These are phyloP conservation scores for Margaritifera margaritifera DNA, from an alignment of 2,888 invertebrate genomes.

Conservation along the genomic window DNA sequence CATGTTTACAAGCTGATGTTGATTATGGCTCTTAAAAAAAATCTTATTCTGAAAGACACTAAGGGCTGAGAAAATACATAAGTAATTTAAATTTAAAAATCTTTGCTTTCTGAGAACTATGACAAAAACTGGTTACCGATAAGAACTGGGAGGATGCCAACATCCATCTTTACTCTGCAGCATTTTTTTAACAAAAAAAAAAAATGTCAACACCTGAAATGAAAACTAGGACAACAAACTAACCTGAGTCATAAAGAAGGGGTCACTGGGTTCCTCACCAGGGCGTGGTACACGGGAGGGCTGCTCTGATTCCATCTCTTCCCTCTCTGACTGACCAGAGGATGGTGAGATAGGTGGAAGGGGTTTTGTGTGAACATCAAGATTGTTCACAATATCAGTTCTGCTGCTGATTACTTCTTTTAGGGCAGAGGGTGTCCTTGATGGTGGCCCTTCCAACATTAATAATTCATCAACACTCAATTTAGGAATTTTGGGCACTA, in stretches of 20 bases:
- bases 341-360: conserved; percentile 40
- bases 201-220: not conserved
- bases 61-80: too few relatives aligned
- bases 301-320: not conserved
- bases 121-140: too few relatives aligned
- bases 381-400: conserved; percentile 24
- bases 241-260: conserved; percentile 71
- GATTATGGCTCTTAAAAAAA: too few relatives aligned
- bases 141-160: not conserved
- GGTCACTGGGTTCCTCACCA: conserved; percentile 39
- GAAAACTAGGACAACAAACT: not conserved
- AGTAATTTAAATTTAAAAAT: too few relatives aligned
- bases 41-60: too few relatives aligned
- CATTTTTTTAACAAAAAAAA: not conserved
- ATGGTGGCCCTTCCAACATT: conserved; percentile 49
- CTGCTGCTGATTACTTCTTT: conserved; percentile 28
- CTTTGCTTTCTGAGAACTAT: too few relatives aligned
- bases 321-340: conserved; percentile 21
- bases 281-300: not conserved
- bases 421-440: conserved; percentile 23
- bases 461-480: conserved; percentile 63
- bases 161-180: not conserved
- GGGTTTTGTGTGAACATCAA: conserved; percentile 30
- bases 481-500: conserved; percentile 67
- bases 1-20: too few relatives aligned